Percentiles rank a stretch among this genome's conserved stretches.
phyloP scores from a whole-genome alignment of 2,888 invertebrate species.

The Xiphydria camelus region DNA sequence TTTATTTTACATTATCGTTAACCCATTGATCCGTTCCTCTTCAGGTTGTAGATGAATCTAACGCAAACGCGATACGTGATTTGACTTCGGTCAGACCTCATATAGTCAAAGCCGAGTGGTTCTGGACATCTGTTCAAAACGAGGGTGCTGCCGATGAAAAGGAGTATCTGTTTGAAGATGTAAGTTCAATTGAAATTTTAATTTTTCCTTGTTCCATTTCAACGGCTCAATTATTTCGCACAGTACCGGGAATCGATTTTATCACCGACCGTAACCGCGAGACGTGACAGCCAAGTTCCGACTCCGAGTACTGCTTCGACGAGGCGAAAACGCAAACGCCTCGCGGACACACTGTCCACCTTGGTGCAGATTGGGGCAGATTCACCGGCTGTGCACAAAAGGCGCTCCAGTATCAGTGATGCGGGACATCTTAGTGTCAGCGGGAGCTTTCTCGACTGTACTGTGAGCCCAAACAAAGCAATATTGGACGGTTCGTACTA shows the following conservation, averaged over 20 bases:
- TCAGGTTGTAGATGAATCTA: conserved; percentile 85
- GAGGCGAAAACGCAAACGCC: conserved; percentile 81
- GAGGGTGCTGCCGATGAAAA: conserved; percentile 90
- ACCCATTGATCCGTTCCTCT: conserved; percentile 47
- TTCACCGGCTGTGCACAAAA: conserved; percentile 69
- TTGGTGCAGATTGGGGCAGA: conserved; percentile 60
- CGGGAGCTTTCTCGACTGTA: conserved; percentile 87
- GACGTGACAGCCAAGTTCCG: conserved; percentile 63
- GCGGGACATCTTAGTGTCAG: conserved; percentile 82
- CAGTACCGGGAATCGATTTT: conserved; percentile 61
- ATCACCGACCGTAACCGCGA: conserved; percentile 57
- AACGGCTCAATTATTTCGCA: conserved; percentile 12
- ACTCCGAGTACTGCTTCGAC: conserved; percentile 60
- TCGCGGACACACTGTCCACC: conserved; percentile 66
- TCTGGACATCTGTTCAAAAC: conserved; percentile 97
- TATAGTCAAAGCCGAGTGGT: conserved; percentile 93
- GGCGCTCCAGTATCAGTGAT: conserved; percentile 85
- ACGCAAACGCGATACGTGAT: conserved; percentile 71
- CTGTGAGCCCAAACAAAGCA: conserved; percentile 77
- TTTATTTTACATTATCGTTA: conserved; percentile 2
- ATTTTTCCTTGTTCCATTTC: conserved; percentile 9
- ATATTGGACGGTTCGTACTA: conserved; percentile 52
- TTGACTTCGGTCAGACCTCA: conserved; percentile 70
- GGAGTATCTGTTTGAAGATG: conserved; percentile 85
- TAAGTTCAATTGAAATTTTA: conserved; percentile 59